Conservation (phyloP, 1,140 invertebrate genomes). For the Adoxophyes honmai region DNA sequence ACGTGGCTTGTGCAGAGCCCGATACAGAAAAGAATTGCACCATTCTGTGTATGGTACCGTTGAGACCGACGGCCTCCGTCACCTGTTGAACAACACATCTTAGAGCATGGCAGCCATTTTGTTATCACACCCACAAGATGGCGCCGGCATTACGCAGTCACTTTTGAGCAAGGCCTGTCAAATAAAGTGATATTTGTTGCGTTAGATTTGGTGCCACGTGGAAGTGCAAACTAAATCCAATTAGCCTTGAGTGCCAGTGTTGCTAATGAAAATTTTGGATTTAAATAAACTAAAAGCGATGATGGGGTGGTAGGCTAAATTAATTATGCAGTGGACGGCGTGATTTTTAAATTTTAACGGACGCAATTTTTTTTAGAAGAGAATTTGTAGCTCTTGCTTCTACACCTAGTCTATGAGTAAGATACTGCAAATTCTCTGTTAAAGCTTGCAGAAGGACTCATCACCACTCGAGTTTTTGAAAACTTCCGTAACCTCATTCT, state of each 20-base stretch:
- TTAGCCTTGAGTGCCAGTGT: neutral
- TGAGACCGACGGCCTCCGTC: constrained; percentile 78
- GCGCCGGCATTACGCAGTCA: constrained; percentile 22
- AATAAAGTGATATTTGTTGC: neutral
- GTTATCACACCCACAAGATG: constrained; percentile 38
- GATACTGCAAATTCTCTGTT: constrained; percentile 5
- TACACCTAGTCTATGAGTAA: constrained; percentile 2
- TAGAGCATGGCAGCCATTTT: constrained; percentile 60
- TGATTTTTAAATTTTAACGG: constrained; percentile 11
- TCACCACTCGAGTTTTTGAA: no score
- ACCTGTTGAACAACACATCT: constrained; percentile 77
- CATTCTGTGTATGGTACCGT: constrained; percentile 78
- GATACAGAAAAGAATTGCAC: constrained; percentile 79
- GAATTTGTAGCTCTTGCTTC: constrained; percentile 3
- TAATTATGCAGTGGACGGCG: constrained; percentile 47
- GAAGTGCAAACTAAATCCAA: constrained; percentile 29
- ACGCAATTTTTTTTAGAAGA: neutral
- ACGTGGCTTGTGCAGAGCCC: constrained; percentile 77
- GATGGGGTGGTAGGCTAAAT: constrained; percentile 52
- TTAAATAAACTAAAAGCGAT: constrained; percentile 54
- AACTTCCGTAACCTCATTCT: constrained; percentile 13
- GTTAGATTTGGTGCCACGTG: constrained; percentile 27
- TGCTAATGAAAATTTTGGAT: constrained; percentile 4
- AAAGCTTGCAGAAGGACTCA: constrained; percentile 5
- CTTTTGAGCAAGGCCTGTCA: constrained; percentile 1